A percentile compares a stretch with the other conserved stretches of the same genome.
These are phyloP conservation scores for Trichonephila clavata DNA, from an alignment of 1,140 invertebrate genomes.

Conservation along the genomic window DNA sequence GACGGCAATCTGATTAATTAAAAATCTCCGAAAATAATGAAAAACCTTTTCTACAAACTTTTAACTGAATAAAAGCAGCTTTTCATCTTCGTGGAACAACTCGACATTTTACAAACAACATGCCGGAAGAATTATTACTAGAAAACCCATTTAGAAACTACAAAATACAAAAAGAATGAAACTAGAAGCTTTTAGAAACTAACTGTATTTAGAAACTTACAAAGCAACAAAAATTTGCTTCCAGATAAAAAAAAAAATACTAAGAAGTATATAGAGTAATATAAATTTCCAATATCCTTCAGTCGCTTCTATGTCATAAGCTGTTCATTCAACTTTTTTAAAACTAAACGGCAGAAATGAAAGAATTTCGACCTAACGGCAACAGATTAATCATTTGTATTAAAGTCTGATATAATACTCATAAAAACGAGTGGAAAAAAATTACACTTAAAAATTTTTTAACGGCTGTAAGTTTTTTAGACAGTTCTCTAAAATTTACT, in stretches of 20 bases:
- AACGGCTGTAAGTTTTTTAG: background rate
- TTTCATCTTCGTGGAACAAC: too few species aligned
- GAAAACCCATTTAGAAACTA: too few species aligned
- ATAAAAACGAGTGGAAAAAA: background rate
- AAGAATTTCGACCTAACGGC: background rate
- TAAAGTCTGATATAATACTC: background rate
- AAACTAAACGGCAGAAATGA: slow-evolving; percentile 2
- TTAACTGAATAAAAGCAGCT: too few species aligned
- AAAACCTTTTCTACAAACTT: too few species aligned
- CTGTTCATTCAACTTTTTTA: background rate
- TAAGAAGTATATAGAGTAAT: background rate
- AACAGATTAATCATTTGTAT: slow-evolving; percentile 23
- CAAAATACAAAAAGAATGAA: too few species aligned
- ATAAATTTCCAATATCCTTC: background rate
- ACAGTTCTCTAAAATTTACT: slow-evolving; percentile 1
- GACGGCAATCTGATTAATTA: too few species aligned
- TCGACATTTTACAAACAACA: too few species aligned
- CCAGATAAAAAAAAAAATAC: background rate
- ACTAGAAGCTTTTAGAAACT: too few species aligned
- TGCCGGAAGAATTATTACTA: too few species aligned
- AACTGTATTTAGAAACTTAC: background rate
- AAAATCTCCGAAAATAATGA: too few species aligned
- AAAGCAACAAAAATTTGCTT: background rate
- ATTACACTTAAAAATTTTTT: background rate
- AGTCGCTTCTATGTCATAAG: background rate